Evolutionary conservation across 2,797 vertebrate species (phyloP).

Genomic region (Megaceryle alcyon): DNA sequence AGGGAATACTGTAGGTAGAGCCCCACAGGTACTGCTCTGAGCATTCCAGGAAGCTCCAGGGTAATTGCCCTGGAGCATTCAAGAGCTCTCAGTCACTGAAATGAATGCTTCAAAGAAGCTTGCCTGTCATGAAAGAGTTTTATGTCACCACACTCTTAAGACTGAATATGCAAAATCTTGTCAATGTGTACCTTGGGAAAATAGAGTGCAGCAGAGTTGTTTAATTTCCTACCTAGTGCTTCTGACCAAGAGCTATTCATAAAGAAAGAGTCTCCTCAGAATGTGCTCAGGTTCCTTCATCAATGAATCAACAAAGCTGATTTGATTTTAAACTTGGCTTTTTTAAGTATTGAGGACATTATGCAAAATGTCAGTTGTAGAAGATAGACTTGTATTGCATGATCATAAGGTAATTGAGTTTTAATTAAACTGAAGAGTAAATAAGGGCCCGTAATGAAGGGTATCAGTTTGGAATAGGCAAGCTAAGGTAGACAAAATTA

Average conservation of each 20-base stretch:
- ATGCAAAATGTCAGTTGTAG: background rate
- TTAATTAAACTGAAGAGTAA: background rate
- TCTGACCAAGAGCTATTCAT: background rate
- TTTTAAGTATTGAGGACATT: background rate
- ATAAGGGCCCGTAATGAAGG: background rate
- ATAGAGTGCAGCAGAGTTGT: background rate
- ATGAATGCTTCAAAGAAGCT: background rate
- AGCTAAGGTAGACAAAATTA: background rate
- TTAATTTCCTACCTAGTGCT: background rate
- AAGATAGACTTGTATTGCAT: background rate
- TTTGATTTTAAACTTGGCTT: background rate
- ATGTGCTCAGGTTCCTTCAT: background rate
- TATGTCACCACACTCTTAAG: background rate
- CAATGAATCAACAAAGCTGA: background rate
- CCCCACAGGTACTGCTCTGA: background rate
- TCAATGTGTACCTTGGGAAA: background rate
- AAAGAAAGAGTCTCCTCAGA: background rate
- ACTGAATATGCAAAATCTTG: background rate
- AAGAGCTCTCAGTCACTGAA: background rate
- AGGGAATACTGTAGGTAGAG: background rate
- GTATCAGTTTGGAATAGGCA: background rate
- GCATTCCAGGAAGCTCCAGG: background rate
- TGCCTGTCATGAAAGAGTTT: background rate
- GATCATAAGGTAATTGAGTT: background rate
- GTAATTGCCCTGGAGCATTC: background rate